A percentile compares a stretch with the other conserved stretches of the same genome.
These are phyloP conservation scores for Nebria ingens DNA, from an alignment of 1,140 invertebrate species.

Conservation along the genomic window DNA sequence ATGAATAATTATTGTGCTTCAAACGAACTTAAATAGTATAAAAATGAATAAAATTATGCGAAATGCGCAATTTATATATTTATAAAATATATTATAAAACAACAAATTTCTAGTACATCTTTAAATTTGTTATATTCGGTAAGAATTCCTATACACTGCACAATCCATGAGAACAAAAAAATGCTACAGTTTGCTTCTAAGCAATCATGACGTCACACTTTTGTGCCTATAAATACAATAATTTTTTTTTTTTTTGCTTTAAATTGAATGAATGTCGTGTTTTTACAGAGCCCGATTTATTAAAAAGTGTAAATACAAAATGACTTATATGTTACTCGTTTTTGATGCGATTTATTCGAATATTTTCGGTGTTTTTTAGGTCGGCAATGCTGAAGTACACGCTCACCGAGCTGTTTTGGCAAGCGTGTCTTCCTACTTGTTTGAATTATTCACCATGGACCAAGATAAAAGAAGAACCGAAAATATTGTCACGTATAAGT, in stretches of 20 bases:
- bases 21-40: too few relatives aligned
- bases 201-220: too few relatives aligned
- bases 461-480: conserved; percentile 32
- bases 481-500: conserved; percentile 48
- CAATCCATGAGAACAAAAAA: too few relatives aligned
- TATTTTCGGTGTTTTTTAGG: conserved; percentile 31
- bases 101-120: too few relatives aligned
- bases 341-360: conserved; percentile 9
- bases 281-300: background rate
- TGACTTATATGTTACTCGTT: background rate
- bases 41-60: too few relatives aligned
- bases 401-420: conserved; percentile 68
- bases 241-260: background rate
- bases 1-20: too few relatives aligned
- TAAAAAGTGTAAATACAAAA: conserved; percentile 2
- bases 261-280: background rate
- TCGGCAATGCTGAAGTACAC: conserved; percentile 59
- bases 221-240: too few relatives aligned
- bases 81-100: too few relatives aligned
- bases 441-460: conserved; percentile 62
- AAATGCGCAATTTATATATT: too few relatives aligned
- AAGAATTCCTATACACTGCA: too few relatives aligned
- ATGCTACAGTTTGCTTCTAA: too few relatives aligned
- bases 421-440: conserved; percentile 62
- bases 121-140: too few relatives aligned